A percentile compares a stretch with the other conserved stretches of the same genome.
Conservation (phyloP, 2,797 vertebrate species). For the Synanceia verrucosa region DNA sequence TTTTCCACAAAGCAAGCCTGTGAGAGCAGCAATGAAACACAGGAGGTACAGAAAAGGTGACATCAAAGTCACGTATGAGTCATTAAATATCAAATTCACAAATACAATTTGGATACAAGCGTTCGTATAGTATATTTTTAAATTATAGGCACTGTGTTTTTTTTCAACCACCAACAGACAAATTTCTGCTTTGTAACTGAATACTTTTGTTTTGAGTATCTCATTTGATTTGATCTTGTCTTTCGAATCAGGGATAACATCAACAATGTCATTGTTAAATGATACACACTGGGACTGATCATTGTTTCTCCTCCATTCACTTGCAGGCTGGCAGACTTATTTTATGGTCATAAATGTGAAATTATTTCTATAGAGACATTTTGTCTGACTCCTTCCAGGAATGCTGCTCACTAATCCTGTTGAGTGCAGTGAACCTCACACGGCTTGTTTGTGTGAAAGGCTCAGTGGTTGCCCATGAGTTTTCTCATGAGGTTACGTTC, state of each 20-base stretch:
- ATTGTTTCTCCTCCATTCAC: neutral
- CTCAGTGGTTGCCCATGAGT: constrained; percentile 48
- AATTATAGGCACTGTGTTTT: too few relatives aligned
- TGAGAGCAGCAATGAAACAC: too few relatives aligned
- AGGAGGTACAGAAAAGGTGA: too few relatives aligned
- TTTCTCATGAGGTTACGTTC: constrained; percentile 36
- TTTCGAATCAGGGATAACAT: constrained; percentile 30
- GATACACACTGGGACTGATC: neutral
- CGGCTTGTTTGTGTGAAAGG: constrained; percentile 47
- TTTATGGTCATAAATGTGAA: constrained; percentile 27
- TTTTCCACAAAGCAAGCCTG: too few relatives aligned
- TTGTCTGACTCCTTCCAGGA: constrained; percentile 49
- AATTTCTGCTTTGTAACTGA: neutral
- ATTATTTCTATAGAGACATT: constrained; percentile 43
- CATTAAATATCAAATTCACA: too few relatives aligned
- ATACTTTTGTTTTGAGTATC: neutral
- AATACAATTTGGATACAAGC: too few relatives aligned
- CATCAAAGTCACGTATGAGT: too few relatives aligned
- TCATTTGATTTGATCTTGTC: constrained; percentile 11
- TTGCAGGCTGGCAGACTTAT: neutral
- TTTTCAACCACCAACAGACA: neutral
- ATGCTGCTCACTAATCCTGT: constrained; percentile 65
- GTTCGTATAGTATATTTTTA: too few relatives aligned
- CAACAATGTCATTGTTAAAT: constrained; percentile 15
- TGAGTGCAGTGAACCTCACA: constrained; percentile 61